phyloP scores from a whole-genome alignment of 2,113 vertebrate species.

The Scopus umbretta region DNA sequence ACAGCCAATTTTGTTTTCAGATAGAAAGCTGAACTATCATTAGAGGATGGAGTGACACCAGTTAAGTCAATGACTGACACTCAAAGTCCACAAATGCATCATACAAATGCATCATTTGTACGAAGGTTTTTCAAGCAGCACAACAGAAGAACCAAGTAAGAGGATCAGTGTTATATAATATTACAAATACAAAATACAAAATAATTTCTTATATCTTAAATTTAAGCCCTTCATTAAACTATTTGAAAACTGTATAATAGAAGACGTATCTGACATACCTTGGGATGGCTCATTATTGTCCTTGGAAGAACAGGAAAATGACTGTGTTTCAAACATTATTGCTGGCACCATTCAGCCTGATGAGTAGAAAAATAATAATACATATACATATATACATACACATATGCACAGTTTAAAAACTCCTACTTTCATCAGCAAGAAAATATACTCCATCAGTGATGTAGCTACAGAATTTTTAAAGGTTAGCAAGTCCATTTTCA shows the following conservation, averaged over 20 bases:
- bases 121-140: neutral
- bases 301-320: neutral
- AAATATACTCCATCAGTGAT: neutral
- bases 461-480: neutral
- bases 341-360: conserved; percentile 15
- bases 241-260: neutral
- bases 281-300: neutral
- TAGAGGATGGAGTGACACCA: neutral
- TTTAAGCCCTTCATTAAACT: neutral
- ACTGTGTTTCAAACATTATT: conserved; percentile 35
- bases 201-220: neutral
- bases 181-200: neutral
- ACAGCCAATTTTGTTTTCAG: neutral
- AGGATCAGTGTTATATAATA: neutral
- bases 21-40: neutral
- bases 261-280: neutral
- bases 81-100: neutral
- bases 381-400: neutral
- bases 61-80: neutral
- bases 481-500: neutral
- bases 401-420: neutral
- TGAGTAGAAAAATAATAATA: conserved; percentile 5
- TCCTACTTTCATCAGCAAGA: neutral
- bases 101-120: neutral
- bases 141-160: neutral